Percentiles rank a stretch among this genome's conserved stretches.
Conservation (phyloP, 2,888 invertebrate species). For the Tipula vernalis region DNA sequence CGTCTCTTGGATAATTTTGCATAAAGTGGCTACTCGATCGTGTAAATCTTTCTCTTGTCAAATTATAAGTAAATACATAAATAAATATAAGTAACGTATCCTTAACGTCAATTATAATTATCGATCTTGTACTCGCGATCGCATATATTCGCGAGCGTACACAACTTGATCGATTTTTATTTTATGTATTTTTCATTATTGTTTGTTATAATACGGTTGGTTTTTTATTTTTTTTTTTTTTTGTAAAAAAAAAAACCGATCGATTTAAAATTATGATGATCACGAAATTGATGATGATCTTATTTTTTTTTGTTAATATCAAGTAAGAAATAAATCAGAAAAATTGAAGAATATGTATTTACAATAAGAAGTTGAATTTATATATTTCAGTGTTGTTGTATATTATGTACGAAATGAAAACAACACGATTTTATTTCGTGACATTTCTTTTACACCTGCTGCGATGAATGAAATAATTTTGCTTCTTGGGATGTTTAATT, state of each 20-base stretch:
- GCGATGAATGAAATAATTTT: constrained; percentile 15
- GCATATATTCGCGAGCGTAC: neutral
- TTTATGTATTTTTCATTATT: neutral
- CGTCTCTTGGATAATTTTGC: neutral
- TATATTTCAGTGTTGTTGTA: neutral
- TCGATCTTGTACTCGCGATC: neutral
- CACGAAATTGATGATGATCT: neutral
- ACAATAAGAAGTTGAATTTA: neutral
- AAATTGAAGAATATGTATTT: neutral
- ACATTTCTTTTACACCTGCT: constrained; percentile 16
- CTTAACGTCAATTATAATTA: constrained; percentile 4
- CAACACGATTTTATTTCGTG: constrained; percentile 13
- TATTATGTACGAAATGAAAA: neutral
- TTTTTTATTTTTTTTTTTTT: neutral
- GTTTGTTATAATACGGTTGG: neutral
- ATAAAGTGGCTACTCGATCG: neutral
- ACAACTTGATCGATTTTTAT: neutral
- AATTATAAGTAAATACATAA: neutral
- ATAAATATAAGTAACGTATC: neutral
- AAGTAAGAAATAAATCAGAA: neutral
- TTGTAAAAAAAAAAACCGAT: neutral
- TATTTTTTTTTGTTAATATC: neutral
- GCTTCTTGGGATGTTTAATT: constrained; percentile 7
- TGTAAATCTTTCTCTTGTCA: neutral
- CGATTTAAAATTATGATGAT: neutral